Evolutionary conservation across 2,888 invertebrate species (phyloP).

Genomic region (Amphipoea lucens): DNA sequence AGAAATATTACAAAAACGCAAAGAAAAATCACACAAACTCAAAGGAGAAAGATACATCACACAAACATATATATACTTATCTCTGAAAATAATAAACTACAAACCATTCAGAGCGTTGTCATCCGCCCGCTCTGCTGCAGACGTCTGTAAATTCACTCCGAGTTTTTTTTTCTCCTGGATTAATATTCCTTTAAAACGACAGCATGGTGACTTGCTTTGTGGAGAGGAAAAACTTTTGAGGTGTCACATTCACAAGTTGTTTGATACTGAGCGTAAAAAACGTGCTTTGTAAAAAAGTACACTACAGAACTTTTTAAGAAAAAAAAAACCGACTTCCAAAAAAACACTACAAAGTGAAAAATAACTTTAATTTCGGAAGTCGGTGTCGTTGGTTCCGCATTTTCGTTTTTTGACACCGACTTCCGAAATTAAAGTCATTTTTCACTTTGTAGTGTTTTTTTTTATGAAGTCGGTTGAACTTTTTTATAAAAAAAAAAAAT

Average conservation of each 20-base stretch:
- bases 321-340: too few relatives aligned
- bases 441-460: too few relatives aligned
- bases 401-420: too few relatives aligned
- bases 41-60: background rate
- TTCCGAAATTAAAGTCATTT: too few relatives aligned
- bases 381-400: too few relatives aligned
- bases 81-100: conserved; percentile 35
- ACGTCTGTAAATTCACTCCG: conserved; percentile 33
- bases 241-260: conserved; percentile 22
- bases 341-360: too few relatives aligned
- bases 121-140: conserved; percentile 21
- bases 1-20: background rate
- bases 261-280: background rate
- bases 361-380: too few relatives aligned
- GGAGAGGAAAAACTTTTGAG: background rate
- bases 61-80: conserved; percentile 1
- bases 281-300: background rate
- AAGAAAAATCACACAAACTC: too few relatives aligned
- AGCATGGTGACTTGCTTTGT: conserved; percentile 4
- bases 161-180: conserved; percentile 33
- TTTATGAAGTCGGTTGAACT: too few relatives aligned
- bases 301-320: too few relatives aligned
- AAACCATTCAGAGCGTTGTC: conserved; percentile 29
- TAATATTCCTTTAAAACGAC: conserved; percentile 45
- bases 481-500: too few relatives aligned